Evolutionary conservation across 2,888 invertebrate genomes (phyloP).

Genomic region (Micoletzkya japonica): DNA sequence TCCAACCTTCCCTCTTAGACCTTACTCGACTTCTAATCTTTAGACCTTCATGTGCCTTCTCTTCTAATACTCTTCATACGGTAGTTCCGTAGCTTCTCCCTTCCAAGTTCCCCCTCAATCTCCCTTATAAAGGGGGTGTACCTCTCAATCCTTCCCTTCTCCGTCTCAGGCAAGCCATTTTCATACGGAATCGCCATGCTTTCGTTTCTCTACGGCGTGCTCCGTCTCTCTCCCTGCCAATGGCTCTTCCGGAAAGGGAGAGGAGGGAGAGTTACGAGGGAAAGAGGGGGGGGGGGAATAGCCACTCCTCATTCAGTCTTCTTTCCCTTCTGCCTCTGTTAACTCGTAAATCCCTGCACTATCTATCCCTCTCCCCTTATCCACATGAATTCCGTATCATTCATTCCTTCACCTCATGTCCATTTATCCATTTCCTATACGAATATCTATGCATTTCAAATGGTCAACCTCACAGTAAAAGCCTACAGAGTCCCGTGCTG

Average conservation of each 20-base stretch:
- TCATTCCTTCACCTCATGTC: background rate
- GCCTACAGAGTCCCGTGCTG: no score
- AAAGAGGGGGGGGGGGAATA: background rate
- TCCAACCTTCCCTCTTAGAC: background rate
- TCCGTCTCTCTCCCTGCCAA: conserved; percentile 7
- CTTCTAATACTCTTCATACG: no score
- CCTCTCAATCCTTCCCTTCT: conserved; percentile 5
- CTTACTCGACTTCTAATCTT: no score
- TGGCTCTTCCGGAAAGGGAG: background rate
- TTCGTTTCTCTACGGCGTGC: no score
- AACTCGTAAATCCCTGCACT: no score
- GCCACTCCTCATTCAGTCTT: no score
- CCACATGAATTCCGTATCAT: no score
- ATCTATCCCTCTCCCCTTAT: no score
- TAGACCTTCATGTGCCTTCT: no score
- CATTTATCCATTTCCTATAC: background rate
- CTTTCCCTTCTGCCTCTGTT: conserved; percentile 3
- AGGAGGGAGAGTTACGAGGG: background rate
- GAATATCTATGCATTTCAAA: background rate
- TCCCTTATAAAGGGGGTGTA: conserved; percentile 3
- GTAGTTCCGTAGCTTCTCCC: conserved; percentile 4
- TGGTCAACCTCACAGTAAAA: no score
- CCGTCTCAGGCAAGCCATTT: background rate
- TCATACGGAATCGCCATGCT: no score
- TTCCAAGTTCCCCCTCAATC: background rate